Conservation (phyloP, 2,888 invertebrate species). For the Troides oblongomaculatus region DNA sequence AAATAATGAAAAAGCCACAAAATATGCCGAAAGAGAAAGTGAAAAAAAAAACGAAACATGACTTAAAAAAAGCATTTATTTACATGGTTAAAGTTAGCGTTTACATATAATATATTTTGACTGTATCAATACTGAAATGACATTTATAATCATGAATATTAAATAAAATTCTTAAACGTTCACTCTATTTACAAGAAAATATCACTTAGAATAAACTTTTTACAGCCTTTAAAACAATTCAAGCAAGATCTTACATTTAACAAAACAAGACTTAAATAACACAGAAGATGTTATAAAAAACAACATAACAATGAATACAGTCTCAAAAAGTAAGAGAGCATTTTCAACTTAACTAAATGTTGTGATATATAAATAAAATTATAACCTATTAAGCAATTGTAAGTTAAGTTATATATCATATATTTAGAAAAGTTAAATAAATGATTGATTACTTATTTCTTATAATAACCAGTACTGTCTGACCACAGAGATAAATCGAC, state of each 20-base stretch:
- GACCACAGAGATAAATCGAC: slow-evolving; percentile 77
- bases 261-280: too few species aligned
- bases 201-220: slow-evolving; percentile 1
- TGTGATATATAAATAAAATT: too few species aligned
- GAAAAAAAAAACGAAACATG: neutral
- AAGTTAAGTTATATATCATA: too few species aligned
- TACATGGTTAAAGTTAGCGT: slow-evolving; percentile 5
- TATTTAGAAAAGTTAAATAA: too few species aligned
- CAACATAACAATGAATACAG: too few species aligned
- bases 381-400: too few species aligned
- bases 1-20: too few species aligned
- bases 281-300: too few species aligned
- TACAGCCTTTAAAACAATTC: neutral
- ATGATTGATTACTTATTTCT: slow-evolving; percentile 12
- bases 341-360: too few species aligned
- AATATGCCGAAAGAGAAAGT: neutral
- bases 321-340: too few species aligned
- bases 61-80: slow-evolving; percentile 21
- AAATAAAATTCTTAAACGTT: neutral
- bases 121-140: neutral
- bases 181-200: neutral
- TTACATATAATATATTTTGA: neutral
- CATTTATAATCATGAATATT: neutral
- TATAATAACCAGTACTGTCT: slow-evolving; percentile 47
- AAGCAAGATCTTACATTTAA: too few species aligned